Evolutionary conservation across 2,888 invertebrate species (phyloP).

Genomic region (Trachelus iudaicus): DNA sequence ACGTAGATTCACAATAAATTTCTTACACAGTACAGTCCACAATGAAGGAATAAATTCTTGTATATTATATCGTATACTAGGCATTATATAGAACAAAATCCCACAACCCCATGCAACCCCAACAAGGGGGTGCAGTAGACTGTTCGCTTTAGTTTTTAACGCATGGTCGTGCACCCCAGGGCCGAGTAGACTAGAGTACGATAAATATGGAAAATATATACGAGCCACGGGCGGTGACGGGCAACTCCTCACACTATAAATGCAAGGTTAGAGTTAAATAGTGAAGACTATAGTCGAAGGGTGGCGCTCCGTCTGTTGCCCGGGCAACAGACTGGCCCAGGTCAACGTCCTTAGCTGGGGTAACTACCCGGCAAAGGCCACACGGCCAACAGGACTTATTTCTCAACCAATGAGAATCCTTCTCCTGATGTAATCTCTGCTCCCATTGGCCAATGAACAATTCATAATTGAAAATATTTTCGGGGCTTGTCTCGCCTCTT

Average conservation of each 20-base stretch:
- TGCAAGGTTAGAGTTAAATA: neutral
- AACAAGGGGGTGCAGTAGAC: slow-evolving; percentile 14
- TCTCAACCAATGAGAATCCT: neutral
- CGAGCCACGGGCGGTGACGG: neutral
- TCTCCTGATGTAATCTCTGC: neutral
- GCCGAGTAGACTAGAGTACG: slow-evolving; percentile 8
- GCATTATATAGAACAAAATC: neutral
- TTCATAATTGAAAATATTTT: neutral
- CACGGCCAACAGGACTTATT: neutral
- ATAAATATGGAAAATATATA: slow-evolving; percentile 1
- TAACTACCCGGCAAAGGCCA: slow-evolving; percentile 11
- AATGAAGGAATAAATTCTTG: neutral
- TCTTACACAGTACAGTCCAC: neutral
- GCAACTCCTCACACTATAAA: slow-evolving; percentile 7
- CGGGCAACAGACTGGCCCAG: slow-evolving; percentile 41
- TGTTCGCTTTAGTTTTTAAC: slow-evolving; percentile 8
- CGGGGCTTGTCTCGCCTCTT: neutral
- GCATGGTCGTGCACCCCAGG: slow-evolving; percentile 5
- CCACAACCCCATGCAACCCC: slow-evolving; percentile 7
- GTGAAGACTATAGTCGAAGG: slow-evolving; percentile 31
- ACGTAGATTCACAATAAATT: neutral
- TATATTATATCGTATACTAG: neutral
- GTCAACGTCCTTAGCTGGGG: slow-evolving; percentile 37
- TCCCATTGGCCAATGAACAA: neutral
- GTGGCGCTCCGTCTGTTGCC: slow-evolving; percentile 44